These are phyloP conservation scores for Excalfactoria chinensis DNA, from an alignment of 2,113 vertebrate species.

Conservation along the genomic window DNA sequence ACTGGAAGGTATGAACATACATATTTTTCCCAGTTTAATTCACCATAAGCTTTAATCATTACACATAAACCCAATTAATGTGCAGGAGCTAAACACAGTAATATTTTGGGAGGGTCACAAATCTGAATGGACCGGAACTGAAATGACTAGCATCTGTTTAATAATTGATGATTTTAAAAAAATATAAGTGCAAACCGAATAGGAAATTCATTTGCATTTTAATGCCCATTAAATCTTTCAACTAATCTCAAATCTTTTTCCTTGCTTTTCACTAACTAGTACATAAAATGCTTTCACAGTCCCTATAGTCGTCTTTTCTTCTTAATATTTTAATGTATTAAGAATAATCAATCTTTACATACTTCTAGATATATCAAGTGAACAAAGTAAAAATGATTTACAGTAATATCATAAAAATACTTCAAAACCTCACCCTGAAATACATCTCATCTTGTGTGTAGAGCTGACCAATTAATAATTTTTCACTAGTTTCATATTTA, in stretches of 20 bases:
- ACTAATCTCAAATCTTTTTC: background rate
- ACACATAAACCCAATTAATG: background rate
- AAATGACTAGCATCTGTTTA: background rate
- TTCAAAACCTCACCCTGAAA: background rate
- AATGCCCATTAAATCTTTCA: background rate
- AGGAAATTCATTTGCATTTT: background rate
- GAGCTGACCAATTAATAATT: slow-evolving; percentile 35
- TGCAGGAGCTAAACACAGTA: background rate
- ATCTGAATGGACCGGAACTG: background rate
- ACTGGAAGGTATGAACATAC: background rate
- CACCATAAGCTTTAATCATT: background rate
- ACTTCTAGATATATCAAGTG: background rate
- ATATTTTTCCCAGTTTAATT: background rate
- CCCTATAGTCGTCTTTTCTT: background rate
- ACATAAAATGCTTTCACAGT: background rate
- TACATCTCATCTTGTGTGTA: background rate
- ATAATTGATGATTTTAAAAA: background rate
- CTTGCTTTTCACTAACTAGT: background rate
- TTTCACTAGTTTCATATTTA: slow-evolving; percentile 17
- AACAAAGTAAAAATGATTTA: slow-evolving; percentile 26
- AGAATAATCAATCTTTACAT: background rate
- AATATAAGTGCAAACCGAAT: background rate
- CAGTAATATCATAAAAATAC: background rate
- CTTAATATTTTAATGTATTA: background rate
- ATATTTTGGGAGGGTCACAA: background rate